Evolutionary conservation across 1,140 invertebrate species (phyloP).

Genomic region (Meloidogyne hapla): DNA sequence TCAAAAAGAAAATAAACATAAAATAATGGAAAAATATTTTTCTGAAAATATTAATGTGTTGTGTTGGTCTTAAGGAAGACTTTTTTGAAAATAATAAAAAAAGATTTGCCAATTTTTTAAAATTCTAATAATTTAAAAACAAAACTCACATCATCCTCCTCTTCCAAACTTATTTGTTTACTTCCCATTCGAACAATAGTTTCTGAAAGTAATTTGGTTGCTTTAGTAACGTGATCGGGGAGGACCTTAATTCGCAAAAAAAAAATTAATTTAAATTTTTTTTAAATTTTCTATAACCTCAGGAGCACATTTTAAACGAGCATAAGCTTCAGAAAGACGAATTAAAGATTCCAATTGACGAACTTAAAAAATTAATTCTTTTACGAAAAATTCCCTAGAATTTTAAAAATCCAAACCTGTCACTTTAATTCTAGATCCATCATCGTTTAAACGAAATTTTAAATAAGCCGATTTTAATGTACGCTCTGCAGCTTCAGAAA

Average conservation of each 20-base stretch:
- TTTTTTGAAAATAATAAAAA: not conserved
- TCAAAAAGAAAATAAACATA: too few species aligned
- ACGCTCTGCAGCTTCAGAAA: conserved; percentile 76
- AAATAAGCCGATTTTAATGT: conserved; percentile 86
- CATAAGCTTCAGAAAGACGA: conserved; percentile 90
- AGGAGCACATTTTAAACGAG: conserved; percentile 85
- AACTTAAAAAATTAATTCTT: conserved; percentile 70
- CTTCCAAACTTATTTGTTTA: conserved; percentile 89
- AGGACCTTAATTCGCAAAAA: conserved; percentile 41
- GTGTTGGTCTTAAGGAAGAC: too few species aligned
- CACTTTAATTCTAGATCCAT: conserved; percentile 71
- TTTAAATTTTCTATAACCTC: conserved; percentile 31
- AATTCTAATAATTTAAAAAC: too few species aligned
- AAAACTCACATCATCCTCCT: conserved; percentile 68
- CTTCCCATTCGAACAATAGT: conserved; percentile 97
- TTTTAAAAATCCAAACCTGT: conserved; percentile 65
- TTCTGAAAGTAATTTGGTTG: conserved; percentile 89
- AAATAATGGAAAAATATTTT: too few species aligned
- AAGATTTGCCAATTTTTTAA: too few species aligned
- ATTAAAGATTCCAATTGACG: conserved; percentile 97
- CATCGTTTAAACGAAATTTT: conserved; percentile 72
- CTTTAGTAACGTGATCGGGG: conserved; percentile 85
- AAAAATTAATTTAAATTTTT: not conserved
- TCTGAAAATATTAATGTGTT: too few species aligned
- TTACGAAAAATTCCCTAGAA: too few species aligned